phyloP scores from a whole-genome alignment of 1,140 invertebrate species.

The Dysdera silvatica region DNA sequence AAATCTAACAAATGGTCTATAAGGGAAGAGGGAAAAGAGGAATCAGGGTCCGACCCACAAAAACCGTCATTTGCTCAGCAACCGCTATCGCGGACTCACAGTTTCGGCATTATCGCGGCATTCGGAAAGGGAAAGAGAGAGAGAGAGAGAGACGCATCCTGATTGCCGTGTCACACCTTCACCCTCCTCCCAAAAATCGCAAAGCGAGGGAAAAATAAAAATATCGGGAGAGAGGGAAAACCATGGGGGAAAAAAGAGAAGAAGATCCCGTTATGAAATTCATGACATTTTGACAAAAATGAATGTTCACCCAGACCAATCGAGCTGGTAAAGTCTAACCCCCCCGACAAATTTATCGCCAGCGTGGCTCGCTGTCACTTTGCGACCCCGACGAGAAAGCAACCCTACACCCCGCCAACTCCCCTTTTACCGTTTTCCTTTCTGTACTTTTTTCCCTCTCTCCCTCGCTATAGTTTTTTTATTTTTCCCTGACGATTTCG shows the following conservation, averaged over 20 bases:
- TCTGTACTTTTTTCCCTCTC: neutral
- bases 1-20: neutral
- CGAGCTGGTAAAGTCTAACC: neutral
- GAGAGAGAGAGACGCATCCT: neutral
- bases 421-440: neutral
- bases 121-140: slow-evolving; percentile 3
- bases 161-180: neutral
- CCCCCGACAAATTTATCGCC: slow-evolving; percentile 19
- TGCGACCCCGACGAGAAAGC: neutral
- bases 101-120: slow-evolving; percentile 22
- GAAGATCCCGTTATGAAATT: slow-evolving; percentile 21
- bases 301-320: slow-evolving; percentile 17
- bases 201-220: too few species aligned
- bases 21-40: neutral
- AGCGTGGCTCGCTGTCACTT: neutral
- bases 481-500: neutral
- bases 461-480: neutral
- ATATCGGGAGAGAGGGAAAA: too few species aligned
- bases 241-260: neutral
- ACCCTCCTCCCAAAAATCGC: neutral
- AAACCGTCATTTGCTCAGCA: slow-evolving; percentile 18
- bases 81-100: slow-evolving; percentile 25
- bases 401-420: neutral
- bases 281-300: slow-evolving; percentile 19
- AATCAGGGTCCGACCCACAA: neutral